A percentile compares a stretch with the other conserved stretches of the same genome.
Conservation (phyloP, 2,113 vertebrate species). For the Pollachius pollachius region DNA sequence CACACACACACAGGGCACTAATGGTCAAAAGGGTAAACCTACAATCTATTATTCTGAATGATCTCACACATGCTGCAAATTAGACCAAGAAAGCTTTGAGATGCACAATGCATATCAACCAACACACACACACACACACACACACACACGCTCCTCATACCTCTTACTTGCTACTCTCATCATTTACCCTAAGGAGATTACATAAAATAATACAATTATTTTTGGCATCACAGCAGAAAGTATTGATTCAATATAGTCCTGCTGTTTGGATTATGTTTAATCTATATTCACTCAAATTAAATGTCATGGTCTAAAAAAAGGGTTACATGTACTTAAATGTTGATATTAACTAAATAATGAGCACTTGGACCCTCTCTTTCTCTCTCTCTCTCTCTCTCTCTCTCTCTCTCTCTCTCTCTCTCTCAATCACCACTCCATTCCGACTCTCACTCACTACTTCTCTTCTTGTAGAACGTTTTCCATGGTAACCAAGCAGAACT, state of each 20-base stretch:
- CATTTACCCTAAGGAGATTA: too few relatives aligned
- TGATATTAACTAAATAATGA: too few relatives aligned
- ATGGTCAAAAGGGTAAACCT: conserved; percentile 53
- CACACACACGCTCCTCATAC: too few relatives aligned
- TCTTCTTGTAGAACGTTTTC: background rate
- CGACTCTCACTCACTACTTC: background rate
- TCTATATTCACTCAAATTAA: too few relatives aligned
- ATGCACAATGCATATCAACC: conserved; percentile 55
- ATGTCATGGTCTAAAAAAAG: too few relatives aligned
- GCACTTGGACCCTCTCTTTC: background rate
- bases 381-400: conserved; percentile 15
- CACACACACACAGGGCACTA: conserved; percentile 10
- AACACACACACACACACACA: conserved; percentile 41
- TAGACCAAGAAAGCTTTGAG: conserved; percentile 55
- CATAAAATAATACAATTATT: too few relatives aligned
- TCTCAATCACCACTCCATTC: background rate
- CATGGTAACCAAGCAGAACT: background rate
- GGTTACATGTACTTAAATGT: too few relatives aligned
- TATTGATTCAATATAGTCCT: too few relatives aligned
- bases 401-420: conserved; percentile 22
- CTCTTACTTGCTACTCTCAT: too few relatives aligned
- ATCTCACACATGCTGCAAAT: conserved; percentile 55
- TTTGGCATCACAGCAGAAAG: too few relatives aligned
- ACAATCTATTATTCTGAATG: conserved; percentile 61
- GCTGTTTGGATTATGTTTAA: too few relatives aligned